Base-by-base conservation (phyloP, 2,113 vertebrate species). In the Ptilonorhynchus violaceus region DNA sequence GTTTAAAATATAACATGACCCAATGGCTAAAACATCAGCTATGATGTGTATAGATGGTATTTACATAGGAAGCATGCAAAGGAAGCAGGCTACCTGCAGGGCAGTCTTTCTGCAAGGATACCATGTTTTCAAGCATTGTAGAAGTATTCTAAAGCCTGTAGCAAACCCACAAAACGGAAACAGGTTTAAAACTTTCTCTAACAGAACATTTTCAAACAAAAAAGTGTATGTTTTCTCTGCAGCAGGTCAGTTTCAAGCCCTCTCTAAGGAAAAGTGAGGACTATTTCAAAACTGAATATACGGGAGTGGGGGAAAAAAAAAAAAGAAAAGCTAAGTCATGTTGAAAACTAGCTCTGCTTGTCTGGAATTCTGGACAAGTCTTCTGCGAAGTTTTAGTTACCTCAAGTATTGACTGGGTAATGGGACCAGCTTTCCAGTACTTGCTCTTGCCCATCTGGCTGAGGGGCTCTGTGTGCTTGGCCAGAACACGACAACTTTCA, bases 401-500 rank as follows among this genome's bases (percentile, higher is more conserved):
- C 15, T 91, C 60, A 72, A 39, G 52, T 85, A 79, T 31, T 0
- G 0, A 33, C 23, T 73, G 88, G 30, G 37, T 91, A 75, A 78
- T 8, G 21, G 86, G 46, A 82, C 24, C 25, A 68, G 62, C 52
- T 73, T 84, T 78, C 76, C 69, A 85, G 83, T 0, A 13, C 64
- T 85, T 93, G 33, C 52, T 77, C 41, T 74, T 94, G 83, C 68
- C 91, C 93, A 92, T 85, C 88, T 95, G 88, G 83, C 79, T 70
- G 33, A 50, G 25, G 76, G 23, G 3, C 76, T 82, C 46, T 85
- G 41, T 80, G 59, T 7, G 4, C 64, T 93, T 95, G 90, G 80
- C 91, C 58, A 69, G 88, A 75, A 75, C 73, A 21, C 60, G 79
- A 84, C 56, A 81, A 79, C 60, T 92, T 89, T 72, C 0, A 41